A percentile compares a stretch with the other conserved stretches of the same genome.
Conservation (phyloP, 2,888 invertebrate genomes). For the Vandiemenella viatica region DNA sequence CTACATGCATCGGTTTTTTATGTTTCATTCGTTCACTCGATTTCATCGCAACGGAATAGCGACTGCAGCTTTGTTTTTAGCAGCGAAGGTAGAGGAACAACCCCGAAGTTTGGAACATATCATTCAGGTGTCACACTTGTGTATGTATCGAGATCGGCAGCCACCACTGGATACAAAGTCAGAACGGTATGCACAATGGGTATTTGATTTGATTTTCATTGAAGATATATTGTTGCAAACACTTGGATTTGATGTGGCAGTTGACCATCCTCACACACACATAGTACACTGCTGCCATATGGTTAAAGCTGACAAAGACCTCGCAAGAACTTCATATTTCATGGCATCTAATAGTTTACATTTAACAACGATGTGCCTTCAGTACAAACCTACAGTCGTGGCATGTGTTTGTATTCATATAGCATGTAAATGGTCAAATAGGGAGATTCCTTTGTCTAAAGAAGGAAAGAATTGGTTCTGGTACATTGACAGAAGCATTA, state of each 20-base stretch:
- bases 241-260: slow-evolving; percentile 92
- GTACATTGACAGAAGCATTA: slow-evolving; percentile 81
- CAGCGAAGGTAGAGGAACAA: slow-evolving; percentile 97
- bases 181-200: slow-evolving; percentile 58
- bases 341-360: slow-evolving; percentile 97
- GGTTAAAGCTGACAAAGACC: slow-evolving; percentile 89
- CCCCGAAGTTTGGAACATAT: slow-evolving; percentile 95
- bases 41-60: slow-evolving; percentile 91
- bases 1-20: slow-evolving; percentile 98
- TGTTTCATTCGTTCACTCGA: slow-evolving; percentile 91
- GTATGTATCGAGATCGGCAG: slow-evolving; percentile 48
- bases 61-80: slow-evolving; percentile 85
- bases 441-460: slow-evolving; percentile 87
- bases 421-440: slow-evolving; percentile 96
- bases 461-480: slow-evolving; percentile 91
- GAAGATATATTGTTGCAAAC: slow-evolving; percentile 95
- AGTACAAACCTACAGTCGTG: slow-evolving; percentile 89
- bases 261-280: slow-evolving; percentile 95
- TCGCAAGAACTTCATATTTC: slow-evolving; percentile 95
- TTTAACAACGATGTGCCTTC: slow-evolving; percentile 93
- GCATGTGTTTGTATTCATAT: slow-evolving; percentile 97
- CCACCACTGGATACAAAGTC: slow-evolving; percentile 51
- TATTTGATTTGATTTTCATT: slow-evolving; percentile 87
- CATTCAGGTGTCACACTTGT: slow-evolving; percentile 79
- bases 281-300: slow-evolving; percentile 92